Conservation (phyloP, 2,888 invertebrate genomes). For the Drosophila borborema region DNA sequence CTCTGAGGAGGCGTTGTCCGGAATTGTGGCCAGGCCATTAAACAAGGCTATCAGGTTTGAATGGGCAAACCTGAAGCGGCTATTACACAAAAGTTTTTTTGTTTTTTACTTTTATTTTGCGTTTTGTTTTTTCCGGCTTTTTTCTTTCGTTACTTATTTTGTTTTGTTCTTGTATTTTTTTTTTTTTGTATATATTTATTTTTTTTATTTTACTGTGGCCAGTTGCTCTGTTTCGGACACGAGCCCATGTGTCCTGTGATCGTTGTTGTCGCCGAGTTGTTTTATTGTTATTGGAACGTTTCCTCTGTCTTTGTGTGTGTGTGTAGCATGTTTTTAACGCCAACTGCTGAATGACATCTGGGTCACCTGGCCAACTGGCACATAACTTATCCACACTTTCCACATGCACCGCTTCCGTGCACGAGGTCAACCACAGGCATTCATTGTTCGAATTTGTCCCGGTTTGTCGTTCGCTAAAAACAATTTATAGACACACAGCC, state of each 20-base stretch:
- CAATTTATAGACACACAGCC: slow-evolving; percentile 19
- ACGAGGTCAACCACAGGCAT: slow-evolving; percentile 27
- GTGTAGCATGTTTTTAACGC: slow-evolving; percentile 72
- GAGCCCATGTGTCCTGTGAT: slow-evolving; percentile 27
- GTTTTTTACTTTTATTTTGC: slow-evolving; percentile 24
- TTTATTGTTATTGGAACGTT: slow-evolving; percentile 74
- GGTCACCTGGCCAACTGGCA: slow-evolving; percentile 71
- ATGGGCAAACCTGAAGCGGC: slow-evolving; percentile 76
- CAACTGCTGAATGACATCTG: slow-evolving; percentile 73
- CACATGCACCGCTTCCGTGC: slow-evolving; percentile 7
- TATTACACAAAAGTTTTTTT: slow-evolving; percentile 72
- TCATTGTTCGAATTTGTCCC: slow-evolving; percentile 35
- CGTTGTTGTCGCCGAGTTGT: slow-evolving; percentile 44
- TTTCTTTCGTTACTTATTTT: slow-evolving; percentile 13
- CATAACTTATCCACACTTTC: slow-evolving; percentile 46
- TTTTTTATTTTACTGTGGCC: slow-evolving; percentile 24
- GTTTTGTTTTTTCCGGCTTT: slow-evolving; percentile 11
- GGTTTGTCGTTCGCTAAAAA: slow-evolving; percentile 15
- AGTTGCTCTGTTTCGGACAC: slow-evolving; percentile 49
- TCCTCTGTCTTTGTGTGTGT: neutral
- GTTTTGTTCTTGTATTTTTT: slow-evolving; percentile 17
- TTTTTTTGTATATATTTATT: neutral
- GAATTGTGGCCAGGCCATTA: slow-evolving; percentile 71
- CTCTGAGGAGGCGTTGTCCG: slow-evolving; percentile 41
- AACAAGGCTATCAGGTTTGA: slow-evolving; percentile 79